phyloP scores from a whole-genome alignment of 2,888 invertebrate genomes.

The Oxytorus armatus region DNA sequence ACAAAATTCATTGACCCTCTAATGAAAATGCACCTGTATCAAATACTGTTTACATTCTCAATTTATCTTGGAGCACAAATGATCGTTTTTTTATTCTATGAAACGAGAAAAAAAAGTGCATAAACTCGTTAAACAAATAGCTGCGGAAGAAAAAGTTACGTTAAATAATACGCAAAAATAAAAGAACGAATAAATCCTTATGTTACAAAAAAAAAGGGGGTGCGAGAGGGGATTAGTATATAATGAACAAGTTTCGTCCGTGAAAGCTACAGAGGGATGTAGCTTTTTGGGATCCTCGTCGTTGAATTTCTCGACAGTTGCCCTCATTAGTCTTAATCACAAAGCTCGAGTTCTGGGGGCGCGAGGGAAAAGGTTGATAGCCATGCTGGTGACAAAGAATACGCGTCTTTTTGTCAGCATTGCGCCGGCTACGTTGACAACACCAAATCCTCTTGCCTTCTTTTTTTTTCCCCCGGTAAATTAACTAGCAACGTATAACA shows the following conservation, averaged over 20 bases:
- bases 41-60: no score
- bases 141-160: conserved; percentile 15
- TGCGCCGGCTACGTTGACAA: conserved; percentile 9
- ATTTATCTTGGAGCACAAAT: no score
- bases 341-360: conserved; percentile 34
- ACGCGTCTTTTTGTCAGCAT: conserved; percentile 46
- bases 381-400: conserved; percentile 53
- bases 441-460: background rate
- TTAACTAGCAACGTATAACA: background rate
- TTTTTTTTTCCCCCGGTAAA: background rate
- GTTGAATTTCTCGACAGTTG: conserved; percentile 47
- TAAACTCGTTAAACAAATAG: conserved; percentile 22
- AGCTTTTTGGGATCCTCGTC: conserved; percentile 5
- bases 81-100: no score
- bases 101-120: background rate
- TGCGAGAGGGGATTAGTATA: conserved; percentile 9
- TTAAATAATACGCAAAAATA: conserved; percentile 32
- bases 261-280: conserved; percentile 24
- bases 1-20: no score
- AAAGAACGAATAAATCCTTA: conserved; percentile 28
- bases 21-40: no score
- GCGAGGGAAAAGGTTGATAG: conserved; percentile 50
- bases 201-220: conserved; percentile 5
- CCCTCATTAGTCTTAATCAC: conserved; percentile 67
- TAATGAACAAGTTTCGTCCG: conserved; percentile 48